Base-by-base conservation (phyloP, 2,888 invertebrate species). In the Hypomecis punctinalis region DNA sequence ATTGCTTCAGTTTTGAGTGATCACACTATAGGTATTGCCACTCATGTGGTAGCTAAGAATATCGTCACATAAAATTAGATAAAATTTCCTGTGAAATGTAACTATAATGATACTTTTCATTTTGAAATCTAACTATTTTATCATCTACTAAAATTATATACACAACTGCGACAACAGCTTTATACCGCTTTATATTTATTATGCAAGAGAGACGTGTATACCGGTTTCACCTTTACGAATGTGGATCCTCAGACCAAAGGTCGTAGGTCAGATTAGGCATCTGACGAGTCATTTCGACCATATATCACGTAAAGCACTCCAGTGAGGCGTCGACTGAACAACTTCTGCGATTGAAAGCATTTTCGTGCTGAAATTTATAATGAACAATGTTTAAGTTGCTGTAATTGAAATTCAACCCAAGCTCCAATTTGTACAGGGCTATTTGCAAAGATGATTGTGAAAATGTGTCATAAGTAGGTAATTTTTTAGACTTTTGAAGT, bases 261-360 rank as follows among this genome's bases (percentile, higher is more conserved):
- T 79, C 74, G 74, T 48, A 70, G 76, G 72, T 47, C 47, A 47
- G 47, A 56, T 75, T 68, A 70, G 61, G 39, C 42, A 51, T 70
- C 69, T 73, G 76, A 77, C 76, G 77, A 81, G 68, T 80, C 80
- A 79, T 75, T 73, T 67, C 58, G 70, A 60, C 66, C 67, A 42
- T 64, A 64, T 60, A 60, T 64, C 60, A 64, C 45, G 55, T 51
- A 55, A 55, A 46, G 55, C 61, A 47, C 61, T 61, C 52, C 33
- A 61, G 52, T 36, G 45, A 65, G 56, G 60, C 61, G 61, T 61
- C 42, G 52, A 47, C 56, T 48, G 40, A 37, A 47, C 48, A 49
- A 51, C 59, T 63, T 63, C n/a, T 10, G 13, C 60, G 13, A 60
- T 64, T 64, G 51, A 64, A 60, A 64, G 55, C 49, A 55, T 36